Evolutionary conservation across 2,113 vertebrate genomes (phyloP).

Genomic region (Dipodomys stephensi): DNA sequence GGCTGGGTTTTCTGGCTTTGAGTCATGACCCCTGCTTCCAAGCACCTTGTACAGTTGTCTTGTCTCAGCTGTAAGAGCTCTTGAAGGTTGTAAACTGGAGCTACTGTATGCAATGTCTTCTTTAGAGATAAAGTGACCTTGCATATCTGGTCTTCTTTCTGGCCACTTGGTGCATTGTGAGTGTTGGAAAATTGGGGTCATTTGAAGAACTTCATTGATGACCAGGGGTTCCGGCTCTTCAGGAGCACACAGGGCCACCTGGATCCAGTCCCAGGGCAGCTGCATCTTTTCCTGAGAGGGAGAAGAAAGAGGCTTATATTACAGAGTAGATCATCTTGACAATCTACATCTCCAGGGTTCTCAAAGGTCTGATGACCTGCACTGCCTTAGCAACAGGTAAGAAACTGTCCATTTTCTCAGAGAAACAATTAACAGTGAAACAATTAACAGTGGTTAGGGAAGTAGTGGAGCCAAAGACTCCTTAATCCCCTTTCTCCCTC

Average conservation of each 20-base stretch:
- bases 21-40: background rate
- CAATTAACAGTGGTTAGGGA: background rate
- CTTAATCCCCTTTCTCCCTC: background rate
- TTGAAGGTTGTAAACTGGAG: background rate
- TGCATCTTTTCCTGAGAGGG: conserved; percentile 76
- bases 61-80: background rate
- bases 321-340: background rate
- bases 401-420: no score
- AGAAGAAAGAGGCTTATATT: background rate
- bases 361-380: background rate
- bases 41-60: conserved; percentile 81
- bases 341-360: background rate
- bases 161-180: background rate
- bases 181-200: fast-evolving
- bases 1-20: conserved; percentile 36
- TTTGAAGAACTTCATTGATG: conserved; percentile 74
- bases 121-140: background rate
- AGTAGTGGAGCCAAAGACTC: background rate
- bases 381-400: background rate
- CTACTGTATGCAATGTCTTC: background rate
- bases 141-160: fast-evolving
- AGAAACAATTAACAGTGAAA: background rate
- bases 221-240: conserved; percentile 84
- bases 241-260: background rate
- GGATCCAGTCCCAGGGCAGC: conserved; percentile 39